phyloP scores from a whole-genome alignment of 2,888 invertebrate species.

The Eurytoma californica region DNA sequence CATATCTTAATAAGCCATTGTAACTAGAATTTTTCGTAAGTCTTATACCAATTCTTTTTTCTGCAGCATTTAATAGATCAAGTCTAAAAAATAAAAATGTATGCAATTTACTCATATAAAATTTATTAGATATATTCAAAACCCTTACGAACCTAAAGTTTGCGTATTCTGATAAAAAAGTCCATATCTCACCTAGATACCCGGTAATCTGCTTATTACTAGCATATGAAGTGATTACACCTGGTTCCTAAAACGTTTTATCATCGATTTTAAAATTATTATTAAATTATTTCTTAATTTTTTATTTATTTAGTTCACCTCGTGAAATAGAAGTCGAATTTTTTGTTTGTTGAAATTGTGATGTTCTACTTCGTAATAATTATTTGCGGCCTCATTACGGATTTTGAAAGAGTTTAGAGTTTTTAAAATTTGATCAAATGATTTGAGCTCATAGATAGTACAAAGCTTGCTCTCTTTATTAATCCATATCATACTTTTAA shows the following conservation, averaged over 20 bases:
- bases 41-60: slow-evolving; percentile 17
- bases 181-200: slow-evolving; percentile 18
- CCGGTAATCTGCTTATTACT: background rate
- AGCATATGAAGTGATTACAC: background rate
- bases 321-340: slow-evolving; percentile 19
- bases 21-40: background rate
- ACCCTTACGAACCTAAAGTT: background rate
- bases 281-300: background rate
- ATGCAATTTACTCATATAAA: background rate
- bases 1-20: slow-evolving; percentile 23
- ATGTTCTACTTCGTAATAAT: background rate
- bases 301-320: background rate
- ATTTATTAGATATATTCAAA: background rate
- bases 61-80: slow-evolving; percentile 9
- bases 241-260: background rate
- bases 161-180: slow-evolving; percentile 15
- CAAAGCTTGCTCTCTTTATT: background rate
- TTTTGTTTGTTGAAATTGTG: slow-evolving; percentile 17
- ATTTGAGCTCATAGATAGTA: background rate
- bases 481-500: background rate
- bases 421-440: background rate
- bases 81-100: background rate
- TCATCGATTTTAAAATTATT: background rate
- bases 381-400: no score
- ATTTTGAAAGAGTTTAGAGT: background rate